Conservation (phyloP, 2,888 invertebrate genomes). For the Diploptera punctata region DNA sequence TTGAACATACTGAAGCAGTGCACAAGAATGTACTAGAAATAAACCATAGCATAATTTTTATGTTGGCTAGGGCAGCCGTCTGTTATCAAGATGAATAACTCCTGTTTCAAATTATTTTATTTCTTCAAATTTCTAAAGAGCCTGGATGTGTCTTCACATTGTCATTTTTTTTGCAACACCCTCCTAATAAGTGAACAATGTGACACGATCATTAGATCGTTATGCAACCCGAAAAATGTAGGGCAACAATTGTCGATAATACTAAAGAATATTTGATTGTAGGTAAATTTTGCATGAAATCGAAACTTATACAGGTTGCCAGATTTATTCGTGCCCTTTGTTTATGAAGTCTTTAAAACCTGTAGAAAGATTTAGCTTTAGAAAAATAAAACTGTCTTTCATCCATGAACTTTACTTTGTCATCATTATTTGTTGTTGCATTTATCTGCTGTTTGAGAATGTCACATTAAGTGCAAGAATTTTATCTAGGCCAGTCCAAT, state of each 20-base stretch:
- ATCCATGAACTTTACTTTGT: constrained; percentile 13
- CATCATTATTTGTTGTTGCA: constrained; percentile 10
- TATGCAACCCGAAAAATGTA: constrained; percentile 8
- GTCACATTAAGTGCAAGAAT: constrained; percentile 6
- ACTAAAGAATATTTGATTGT: not conserved
- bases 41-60: constrained; percentile 1
- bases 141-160: too few species aligned
- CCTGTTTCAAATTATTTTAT: not conserved
- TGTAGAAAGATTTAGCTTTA: not conserved
- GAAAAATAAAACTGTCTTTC: constrained; percentile 2
- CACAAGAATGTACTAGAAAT: constrained; percentile 10
- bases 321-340: constrained; percentile 5
- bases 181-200: not conserved
- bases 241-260: constrained; percentile 5
- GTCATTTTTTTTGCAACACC: not conserved
- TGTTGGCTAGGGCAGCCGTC: constrained; percentile 4
- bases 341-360: not conserved
- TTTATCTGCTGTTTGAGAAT: constrained; percentile 3
- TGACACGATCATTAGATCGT: not conserved
- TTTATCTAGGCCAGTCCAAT: constrained; percentile 10
- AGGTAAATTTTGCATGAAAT: not conserved
- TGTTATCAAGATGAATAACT: constrained; percentile 5
- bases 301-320: not conserved
- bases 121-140: not conserved
- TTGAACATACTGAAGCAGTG: constrained; percentile 3